A percentile compares a stretch with the other conserved stretches of the same genome.
phyloP scores from a whole-genome alignment of 2,113 vertebrate species.

The Acrocephalus arundinaceus region DNA sequence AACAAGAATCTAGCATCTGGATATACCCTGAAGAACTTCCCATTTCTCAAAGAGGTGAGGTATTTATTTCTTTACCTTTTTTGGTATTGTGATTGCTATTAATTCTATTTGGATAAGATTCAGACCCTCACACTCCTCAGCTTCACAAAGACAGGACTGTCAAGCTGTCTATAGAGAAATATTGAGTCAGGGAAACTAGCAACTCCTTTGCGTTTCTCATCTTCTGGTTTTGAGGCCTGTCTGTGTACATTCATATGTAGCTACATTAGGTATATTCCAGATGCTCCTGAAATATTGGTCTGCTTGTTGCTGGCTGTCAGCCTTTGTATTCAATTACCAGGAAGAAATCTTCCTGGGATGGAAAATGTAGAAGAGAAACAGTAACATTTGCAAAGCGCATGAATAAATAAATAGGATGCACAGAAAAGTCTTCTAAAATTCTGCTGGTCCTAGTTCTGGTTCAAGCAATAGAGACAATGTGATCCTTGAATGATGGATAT shows the following conservation, averaged over 20 bases:
- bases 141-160: neutral
- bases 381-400: neutral
- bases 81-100: neutral
- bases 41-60: neutral
- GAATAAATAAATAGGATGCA: neutral
- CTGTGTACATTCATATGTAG: neutral
- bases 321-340: neutral
- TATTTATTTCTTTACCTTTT: neutral
- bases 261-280: neutral
- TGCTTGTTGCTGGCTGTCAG: neutral
- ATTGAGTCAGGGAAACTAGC: neutral
- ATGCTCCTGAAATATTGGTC: neutral
- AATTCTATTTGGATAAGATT: neutral
- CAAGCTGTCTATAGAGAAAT: neutral
- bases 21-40: neutral
- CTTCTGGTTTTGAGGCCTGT: neutral
- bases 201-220: neutral
- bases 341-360: neutral
- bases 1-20: neutral
- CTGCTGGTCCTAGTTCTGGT: neutral
- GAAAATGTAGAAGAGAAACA: neutral
- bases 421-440: neutral
- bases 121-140: neutral
- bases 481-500: neutral
- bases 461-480: neutral